Conservation (phyloP, 2,888 invertebrate species). For the Siphlonurus alternatus region DNA sequence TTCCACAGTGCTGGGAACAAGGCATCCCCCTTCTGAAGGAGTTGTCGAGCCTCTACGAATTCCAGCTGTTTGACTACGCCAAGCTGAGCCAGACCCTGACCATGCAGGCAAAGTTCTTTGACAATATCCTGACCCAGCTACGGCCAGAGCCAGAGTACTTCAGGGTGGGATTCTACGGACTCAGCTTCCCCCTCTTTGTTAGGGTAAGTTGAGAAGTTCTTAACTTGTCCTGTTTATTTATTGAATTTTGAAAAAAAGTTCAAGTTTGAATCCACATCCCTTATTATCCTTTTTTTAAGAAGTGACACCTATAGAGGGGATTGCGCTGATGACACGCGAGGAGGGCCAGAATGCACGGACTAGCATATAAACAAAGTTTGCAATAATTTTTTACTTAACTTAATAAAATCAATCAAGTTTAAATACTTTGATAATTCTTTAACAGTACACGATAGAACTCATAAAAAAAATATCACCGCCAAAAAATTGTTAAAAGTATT, state of each 20-base stretch:
- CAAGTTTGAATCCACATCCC: neutral
- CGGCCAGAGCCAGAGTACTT: constrained; percentile 91
- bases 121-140: constrained; percentile 73
- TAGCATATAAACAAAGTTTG: too few relatives aligned
- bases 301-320: constrained; percentile 1
- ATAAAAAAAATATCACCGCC: too few relatives aligned
- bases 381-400: too few relatives aligned
- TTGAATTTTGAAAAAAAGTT: neutral
- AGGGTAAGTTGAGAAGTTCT: constrained; percentile 42
- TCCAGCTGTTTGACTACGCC: constrained; percentile 69
- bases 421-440: too few relatives aligned
- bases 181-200: constrained; percentile 85
- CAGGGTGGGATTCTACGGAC: constrained; percentile 86
- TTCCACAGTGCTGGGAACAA: constrained; percentile 79
- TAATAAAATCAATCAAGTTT: too few relatives aligned
- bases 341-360: too few relatives aligned
- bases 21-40: constrained; percentile 85
- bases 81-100: constrained; percentile 71
- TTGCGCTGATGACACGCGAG: too few relatives aligned
- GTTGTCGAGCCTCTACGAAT: constrained; percentile 72
- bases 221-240: neutral
- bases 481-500: too few relatives aligned
- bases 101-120: constrained; percentile 77
- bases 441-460: too few relatives aligned
- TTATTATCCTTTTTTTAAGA: constrained; percentile 14